Percentiles rank a stretch among this genome's conserved stretches.
Evolutionary conservation across 2,113 vertebrate species (phyloP).

Genomic region (Sapayoa aenigma): DNA sequence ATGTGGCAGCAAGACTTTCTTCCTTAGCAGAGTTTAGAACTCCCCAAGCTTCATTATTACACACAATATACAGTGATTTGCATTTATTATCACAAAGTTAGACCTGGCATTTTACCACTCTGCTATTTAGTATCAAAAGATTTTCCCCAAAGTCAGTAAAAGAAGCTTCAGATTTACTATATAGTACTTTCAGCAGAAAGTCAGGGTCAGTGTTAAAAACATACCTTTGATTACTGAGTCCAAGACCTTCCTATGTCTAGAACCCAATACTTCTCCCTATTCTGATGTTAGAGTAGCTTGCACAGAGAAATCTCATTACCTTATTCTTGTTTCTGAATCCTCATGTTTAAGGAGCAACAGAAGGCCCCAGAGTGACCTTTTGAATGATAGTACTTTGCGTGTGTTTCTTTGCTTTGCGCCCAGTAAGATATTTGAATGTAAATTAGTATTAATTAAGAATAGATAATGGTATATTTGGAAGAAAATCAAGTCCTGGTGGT

Average conservation of each 20-base stretch:
- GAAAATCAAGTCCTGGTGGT: neutral
- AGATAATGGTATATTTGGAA: neutral
- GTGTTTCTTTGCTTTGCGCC: neutral
- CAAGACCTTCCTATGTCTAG: neutral
- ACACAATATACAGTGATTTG: neutral
- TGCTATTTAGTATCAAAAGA: neutral
- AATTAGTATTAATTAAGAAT: conserved; percentile 8
- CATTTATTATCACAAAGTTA: neutral
- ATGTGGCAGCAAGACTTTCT: neutral
- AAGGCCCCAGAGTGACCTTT: neutral
- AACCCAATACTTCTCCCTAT: neutral
- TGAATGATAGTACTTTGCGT: neutral
- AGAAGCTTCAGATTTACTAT: neutral
- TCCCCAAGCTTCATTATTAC: neutral
- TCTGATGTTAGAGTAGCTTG: neutral
- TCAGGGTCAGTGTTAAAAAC: neutral
- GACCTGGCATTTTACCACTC: neutral
- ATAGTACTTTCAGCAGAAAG: neutral
- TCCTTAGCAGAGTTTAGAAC: neutral
- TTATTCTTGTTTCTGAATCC: neutral
- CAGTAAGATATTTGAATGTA: neutral
- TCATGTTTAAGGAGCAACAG: neutral
- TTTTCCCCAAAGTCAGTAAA: neutral
- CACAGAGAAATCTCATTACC: neutral
- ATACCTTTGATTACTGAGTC: neutral